Evolutionary conservation across 2,797 vertebrate genomes (phyloP).

Genomic region (Neoniphon sammara): DNA sequence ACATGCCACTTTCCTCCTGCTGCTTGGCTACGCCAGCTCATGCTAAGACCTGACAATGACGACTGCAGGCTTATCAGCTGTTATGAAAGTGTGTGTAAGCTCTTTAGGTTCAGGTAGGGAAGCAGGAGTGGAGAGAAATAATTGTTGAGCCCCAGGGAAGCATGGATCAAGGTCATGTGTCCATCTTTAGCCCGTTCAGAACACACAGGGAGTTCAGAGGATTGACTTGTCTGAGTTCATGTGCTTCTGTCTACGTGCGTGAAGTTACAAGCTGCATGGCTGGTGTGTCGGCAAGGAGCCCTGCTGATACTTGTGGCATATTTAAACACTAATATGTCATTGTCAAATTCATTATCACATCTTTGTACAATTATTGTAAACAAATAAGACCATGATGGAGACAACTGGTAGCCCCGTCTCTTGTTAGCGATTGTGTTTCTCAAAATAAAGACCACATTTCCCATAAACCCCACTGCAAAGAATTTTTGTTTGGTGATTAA

Average conservation of each 20-base stretch:
- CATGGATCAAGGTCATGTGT: slow-evolving; percentile 47
- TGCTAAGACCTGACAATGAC: slow-evolving; percentile 23
- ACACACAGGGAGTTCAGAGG: neutral
- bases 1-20: neutral
- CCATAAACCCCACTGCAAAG: too few relatives aligned
- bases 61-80: neutral
- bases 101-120: slow-evolving; percentile 30
- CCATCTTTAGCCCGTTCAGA: slow-evolving; percentile 23
- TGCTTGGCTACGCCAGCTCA: slow-evolving; percentile 6
- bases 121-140: slow-evolving; percentile 12
- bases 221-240: neutral
- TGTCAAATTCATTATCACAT: too few relatives aligned
- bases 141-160: slow-evolving; percentile 35
- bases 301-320: too few relatives aligned
- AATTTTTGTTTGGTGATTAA: too few relatives aligned
- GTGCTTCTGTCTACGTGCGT: neutral
- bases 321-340: too few relatives aligned
- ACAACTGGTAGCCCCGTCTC: too few relatives aligned
- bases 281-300: too few relatives aligned
- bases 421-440: too few relatives aligned
- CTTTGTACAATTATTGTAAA: too few relatives aligned
- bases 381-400: too few relatives aligned
- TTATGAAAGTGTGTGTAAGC: slow-evolving; percentile 54
- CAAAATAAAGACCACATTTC: too few relatives aligned
- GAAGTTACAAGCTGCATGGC: too few relatives aligned